Percentiles rank a stretch among this genome's conserved stretches.
Evolutionary conservation across 2,797 vertebrate genomes (phyloP).

Genomic region (Etheostoma nigrum): DNA sequence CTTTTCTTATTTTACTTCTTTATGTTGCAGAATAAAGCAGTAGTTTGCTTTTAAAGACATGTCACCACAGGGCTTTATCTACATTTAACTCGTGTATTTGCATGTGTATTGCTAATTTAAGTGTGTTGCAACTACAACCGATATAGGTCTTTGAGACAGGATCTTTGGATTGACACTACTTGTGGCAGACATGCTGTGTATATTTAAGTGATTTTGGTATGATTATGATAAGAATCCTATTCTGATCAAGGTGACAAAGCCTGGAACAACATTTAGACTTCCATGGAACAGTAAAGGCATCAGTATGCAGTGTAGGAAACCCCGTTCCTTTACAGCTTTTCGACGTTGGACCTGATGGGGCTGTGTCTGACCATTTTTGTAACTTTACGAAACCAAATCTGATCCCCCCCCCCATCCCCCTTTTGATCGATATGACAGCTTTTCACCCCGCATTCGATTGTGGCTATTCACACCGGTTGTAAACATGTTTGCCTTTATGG

Average conservation of each 20-base stretch:
- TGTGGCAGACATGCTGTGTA: background rate
- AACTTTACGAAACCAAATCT: conserved; percentile 15
- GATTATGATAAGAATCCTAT: background rate
- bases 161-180: background rate
- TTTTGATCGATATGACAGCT: background rate
- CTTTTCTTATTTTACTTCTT: conserved; percentile 47
- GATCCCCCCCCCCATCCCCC: no score
- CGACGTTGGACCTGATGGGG: background rate
- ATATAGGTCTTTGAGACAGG: background rate
- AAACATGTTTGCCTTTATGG: background rate
- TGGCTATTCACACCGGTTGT: background rate
- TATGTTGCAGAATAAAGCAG: conserved; percentile 32
- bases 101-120: background rate
- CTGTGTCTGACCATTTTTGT: background rate
- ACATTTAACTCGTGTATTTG: background rate
- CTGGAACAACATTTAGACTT: conserved; percentile 7
- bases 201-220: background rate
- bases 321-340: background rate
- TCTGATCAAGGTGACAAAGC: background rate
- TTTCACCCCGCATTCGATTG: background rate
- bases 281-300: background rate
- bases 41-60: conserved; percentile 35
- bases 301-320: background rate
- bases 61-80: conserved; percentile 10
- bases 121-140: background rate